Evolutionary conservation across 2,888 invertebrate genomes (phyloP), one percentile per base, ranked within the genome.

Genomic region (Drosophila mettleri): DNA sequence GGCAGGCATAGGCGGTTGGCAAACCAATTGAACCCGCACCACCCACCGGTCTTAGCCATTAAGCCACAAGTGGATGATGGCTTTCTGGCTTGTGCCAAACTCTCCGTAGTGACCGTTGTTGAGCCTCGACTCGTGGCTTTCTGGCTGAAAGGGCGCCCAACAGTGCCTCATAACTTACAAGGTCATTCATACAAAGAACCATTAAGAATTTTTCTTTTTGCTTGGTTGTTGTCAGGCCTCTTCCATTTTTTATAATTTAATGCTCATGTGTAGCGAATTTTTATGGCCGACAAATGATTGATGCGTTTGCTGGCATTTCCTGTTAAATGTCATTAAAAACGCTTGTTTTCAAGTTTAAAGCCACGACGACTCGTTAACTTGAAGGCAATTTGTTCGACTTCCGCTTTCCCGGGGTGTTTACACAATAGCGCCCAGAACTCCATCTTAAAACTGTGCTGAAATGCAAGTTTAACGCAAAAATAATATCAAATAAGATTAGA

Each of bases 401-500:
- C 41, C 49, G 39, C 34, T 48, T 49, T n/a, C n/a, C n/a, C n/a
- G n/a, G 31, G 53, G 16, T 38, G 43, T 24, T 49, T 39, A 57
- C 48, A 69, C 64, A 65, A 64, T 63, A 39, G 66, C 54, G n/a
- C 10, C 51, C 18, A 5, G 5, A 48, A 39, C 14, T 52, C 18
- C 34, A 33, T 12, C 39, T 38, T 54, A 48, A 31, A 58, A 78
- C 79, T 76, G 72, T 79, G 89, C 77, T 81, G 88, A 89, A 81
- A 88, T 85, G 81, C 78, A 81, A 80, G 86, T 86, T 90, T 87
- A 89, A 87, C 77, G 78, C 52, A 73, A 75, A 85, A 89, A 89
- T 90, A 90, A 89, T 88, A 75, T 72, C 77, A 79, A 86, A 88
- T 78, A 72, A 89, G 89, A 90, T 89, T 89, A 90, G 89, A 89